phyloP scores from a whole-genome alignment of 2,888 invertebrate species.

The Thecophora atra region DNA sequence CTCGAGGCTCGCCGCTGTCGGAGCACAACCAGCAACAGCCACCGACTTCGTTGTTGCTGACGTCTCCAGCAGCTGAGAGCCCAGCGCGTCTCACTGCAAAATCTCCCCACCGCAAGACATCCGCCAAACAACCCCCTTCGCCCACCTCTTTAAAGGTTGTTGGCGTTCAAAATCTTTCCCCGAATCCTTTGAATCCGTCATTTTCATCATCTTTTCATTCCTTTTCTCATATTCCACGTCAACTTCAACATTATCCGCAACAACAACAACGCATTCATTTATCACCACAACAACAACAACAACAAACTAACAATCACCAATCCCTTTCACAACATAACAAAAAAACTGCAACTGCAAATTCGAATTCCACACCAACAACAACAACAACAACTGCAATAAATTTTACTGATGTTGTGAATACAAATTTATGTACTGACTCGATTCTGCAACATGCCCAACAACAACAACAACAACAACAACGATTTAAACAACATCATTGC shows the following conservation, averaged over 20 bases:
- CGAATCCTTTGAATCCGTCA: slow-evolving; percentile 23
- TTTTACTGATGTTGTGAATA: slow-evolving; percentile 66
- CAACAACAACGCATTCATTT: slow-evolving; percentile 40
- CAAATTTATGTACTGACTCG: slow-evolving; percentile 66
- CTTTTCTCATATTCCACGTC: slow-evolving; percentile 41
- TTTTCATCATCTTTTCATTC: slow-evolving; percentile 23
- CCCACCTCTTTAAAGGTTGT: slow-evolving; percentile 6
- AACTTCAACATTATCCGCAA: slow-evolving; percentile 44
- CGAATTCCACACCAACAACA: slow-evolving; percentile 66
- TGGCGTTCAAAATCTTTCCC: neutral
- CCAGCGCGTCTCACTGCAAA: slow-evolving; percentile 19
- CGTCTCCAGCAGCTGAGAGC: neutral
- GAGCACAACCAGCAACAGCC: slow-evolving; percentile 5
- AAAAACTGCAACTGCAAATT: slow-evolving; percentile 53
- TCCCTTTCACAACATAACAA: slow-evolving; percentile 59
- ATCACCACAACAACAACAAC: slow-evolving; percentile 44
- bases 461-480: slow-evolving; percentile 39
- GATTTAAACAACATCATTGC: slow-evolving; percentile 35
- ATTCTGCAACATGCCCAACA: slow-evolving; percentile 57
- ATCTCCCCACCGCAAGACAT: slow-evolving; percentile 34
- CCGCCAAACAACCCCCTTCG: slow-evolving; percentile 38
- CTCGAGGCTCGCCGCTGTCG: slow-evolving; percentile 36
- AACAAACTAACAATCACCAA: slow-evolving; percentile 61
- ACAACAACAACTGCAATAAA: slow-evolving; percentile 64
- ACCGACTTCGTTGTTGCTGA: slow-evolving; percentile 3